Evolutionary conservation across 1,140 invertebrate genomes (phyloP).

Genomic region (Nebria ingens): DNA sequence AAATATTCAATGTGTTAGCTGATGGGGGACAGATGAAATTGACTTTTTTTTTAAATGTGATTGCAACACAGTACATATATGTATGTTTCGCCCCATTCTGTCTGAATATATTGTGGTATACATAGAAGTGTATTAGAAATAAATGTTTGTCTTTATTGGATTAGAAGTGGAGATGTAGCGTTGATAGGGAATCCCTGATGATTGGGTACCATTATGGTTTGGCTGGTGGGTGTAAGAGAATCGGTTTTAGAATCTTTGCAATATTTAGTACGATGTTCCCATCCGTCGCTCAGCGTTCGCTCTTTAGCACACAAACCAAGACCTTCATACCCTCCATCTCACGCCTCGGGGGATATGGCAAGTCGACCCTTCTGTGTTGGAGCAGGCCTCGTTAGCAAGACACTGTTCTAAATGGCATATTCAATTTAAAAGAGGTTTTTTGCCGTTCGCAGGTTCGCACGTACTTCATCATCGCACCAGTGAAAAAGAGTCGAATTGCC

Average conservation of each 20-base stretch:
- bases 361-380: conserved; percentile 11
- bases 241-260: neutral
- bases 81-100: too few species aligned
- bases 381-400: conserved; percentile 15
- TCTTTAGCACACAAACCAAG: too few species aligned
- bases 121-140: too few species aligned
- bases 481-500: conserved; percentile 2
- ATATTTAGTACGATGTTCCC: neutral
- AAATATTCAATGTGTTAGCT: too few species aligned
- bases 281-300: neutral
- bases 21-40: too few species aligned
- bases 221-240: neutral
- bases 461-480: conserved; percentile 14
- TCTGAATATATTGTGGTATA: too few species aligned
- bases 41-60: too few species aligned
- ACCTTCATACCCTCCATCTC: neutral
- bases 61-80: too few species aligned
- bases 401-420: conserved; percentile 18
- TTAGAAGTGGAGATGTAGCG: too few species aligned
- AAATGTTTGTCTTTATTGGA: too few species aligned
- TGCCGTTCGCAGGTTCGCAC: conserved; percentile 14
- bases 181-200: too few species aligned
- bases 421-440: conserved; percentile 16
- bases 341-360: neutral
- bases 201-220: too few species aligned